Percentiles rank a stretch among this genome's conserved stretches.
Conservation (phyloP, 92 coral and sea anemone species). For the Parazoanthus swiftii region DNA sequence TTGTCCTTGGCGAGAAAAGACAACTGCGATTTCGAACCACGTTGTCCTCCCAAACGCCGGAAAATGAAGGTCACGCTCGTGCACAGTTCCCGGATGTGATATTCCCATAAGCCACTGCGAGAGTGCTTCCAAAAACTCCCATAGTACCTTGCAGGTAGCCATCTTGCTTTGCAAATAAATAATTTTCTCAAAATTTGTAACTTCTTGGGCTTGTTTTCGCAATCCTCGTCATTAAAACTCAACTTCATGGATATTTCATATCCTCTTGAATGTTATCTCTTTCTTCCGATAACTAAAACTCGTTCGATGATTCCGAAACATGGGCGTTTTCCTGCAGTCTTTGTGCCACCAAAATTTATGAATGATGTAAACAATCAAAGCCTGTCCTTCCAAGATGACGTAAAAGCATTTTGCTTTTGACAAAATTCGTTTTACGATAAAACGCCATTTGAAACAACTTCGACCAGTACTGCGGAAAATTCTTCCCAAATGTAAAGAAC, state of each 20-base stretch:
- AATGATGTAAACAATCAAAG: conserved; percentile 40
- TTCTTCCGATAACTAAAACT: neutral
- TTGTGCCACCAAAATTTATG: conserved; percentile 1
- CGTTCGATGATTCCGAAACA: neutral
- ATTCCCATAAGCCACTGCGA: conserved; percentile 57
- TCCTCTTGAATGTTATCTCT: neutral
- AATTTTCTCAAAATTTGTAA: neutral
- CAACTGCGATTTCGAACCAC: conserved; percentile 91
- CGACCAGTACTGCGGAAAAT: neutral
- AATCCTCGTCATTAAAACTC: neutral
- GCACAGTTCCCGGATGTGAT: conserved; percentile 83
- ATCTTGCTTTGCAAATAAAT: conserved; percentile 6
- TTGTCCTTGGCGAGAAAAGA: conserved; percentile 89
- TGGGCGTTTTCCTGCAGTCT: conserved; percentile 18
- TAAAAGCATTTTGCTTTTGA: conserved; percentile 14
- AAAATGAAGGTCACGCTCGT: conserved; percentile 95
- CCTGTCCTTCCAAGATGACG: conserved; percentile 35
- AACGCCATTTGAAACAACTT: neutral
- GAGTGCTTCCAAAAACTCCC: conserved; percentile 58
- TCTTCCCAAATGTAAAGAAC: neutral
- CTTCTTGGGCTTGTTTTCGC: neutral
- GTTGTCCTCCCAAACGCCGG: conserved; percentile 98
- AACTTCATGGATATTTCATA: neutral
- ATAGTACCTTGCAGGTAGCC: conserved; percentile 29
- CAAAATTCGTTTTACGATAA: neutral